These are phyloP conservation scores for Monomorium pharaonis DNA, from an alignment of 1,140 invertebrate species.

Conservation along the genomic window DNA sequence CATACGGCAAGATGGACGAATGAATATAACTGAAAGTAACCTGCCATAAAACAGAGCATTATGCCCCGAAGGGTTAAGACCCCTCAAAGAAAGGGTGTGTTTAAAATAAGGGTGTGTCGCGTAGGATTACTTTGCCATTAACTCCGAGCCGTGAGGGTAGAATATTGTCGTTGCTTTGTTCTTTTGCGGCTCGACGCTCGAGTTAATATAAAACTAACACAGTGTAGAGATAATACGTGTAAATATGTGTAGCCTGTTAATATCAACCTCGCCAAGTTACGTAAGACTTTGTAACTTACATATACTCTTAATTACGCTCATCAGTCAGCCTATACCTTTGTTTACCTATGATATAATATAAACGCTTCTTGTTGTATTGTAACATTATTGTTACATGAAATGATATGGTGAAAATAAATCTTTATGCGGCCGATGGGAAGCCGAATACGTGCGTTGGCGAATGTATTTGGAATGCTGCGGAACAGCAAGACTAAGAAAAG, in stretches of 20 bases:
- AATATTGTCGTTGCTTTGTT: conserved; percentile 50
- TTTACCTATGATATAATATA: not conserved
- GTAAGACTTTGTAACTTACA: not conserved
- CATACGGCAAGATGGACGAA: not conserved
- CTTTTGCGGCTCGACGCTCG: conserved; percentile 39
- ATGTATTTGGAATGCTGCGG: too few species aligned
- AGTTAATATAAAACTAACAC: conserved; percentile 59
- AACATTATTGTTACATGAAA: too few species aligned
- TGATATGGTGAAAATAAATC: too few species aligned
- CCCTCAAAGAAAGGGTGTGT: conserved; percentile 57
- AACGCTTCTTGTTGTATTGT: too few species aligned
- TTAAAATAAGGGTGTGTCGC: conserved; percentile 61
- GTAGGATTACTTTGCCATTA: conserved; percentile 59
- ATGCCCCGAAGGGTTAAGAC: conserved; percentile 50
- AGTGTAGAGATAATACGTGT: not conserved
- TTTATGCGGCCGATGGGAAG: too few species aligned
- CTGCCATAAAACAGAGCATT: conserved; percentile 51
- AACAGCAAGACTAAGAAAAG: not conserved
- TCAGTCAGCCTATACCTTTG: not conserved
- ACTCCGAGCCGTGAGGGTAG: conserved; percentile 45
- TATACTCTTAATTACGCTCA: not conserved
- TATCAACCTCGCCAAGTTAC: not conserved
- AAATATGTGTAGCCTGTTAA: not conserved
- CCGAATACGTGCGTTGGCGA: too few species aligned
- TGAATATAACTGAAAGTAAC: conserved; percentile 30